Evolutionary conservation across 1,140 invertebrate species (phyloP), one percentile per base, ranked within the genome.

Genomic region (Daktulosphaira vitifoliae): DNA sequence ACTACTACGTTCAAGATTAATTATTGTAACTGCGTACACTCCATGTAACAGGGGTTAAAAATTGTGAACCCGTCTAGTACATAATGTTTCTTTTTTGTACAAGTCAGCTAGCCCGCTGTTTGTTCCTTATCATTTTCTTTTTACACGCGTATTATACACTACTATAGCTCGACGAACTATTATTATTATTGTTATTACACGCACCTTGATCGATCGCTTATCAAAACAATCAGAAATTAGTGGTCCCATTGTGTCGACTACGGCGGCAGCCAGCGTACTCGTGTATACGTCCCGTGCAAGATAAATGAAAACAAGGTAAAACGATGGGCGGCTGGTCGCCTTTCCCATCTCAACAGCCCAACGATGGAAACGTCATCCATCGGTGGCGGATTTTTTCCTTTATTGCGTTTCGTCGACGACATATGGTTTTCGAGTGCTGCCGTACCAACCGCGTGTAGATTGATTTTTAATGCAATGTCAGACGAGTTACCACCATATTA

Each of bases 181-280:
- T 50, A 33, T 33, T 33, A 15, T 53, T 38, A 38, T 53, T 37
- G 16, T 53, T 53, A 16, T 33, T 38, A 23, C 3, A 13, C 53
- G 53, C 13, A n/a, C 39, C 1, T 48, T 8, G 42, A 46, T 62
- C 56, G 42, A 62, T 48, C 56, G 56, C 56, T 62, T 62, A 62
- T 62, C 56, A 62, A 46, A 62, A 62, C 56, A 62, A 48, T 62
- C 56, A 16, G 42, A 62, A 62, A 62, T 62, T 48, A 48, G 56
- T 33, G 42, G 42, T 20, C 25, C 56, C 42, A 62, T 62, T 62
- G 56, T 62, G 42, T 38, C 6, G 5, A 25, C 37, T 33, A 33
- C 29, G 11, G 29, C 29, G 29, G 29, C 29, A 33, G 29, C 29
- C 29, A 33, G 29, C 29, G 29, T 33, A 11, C 11, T 33, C 29